A percentile compares a stretch with the other conserved stretches of the same genome.
phyloP scores from a whole-genome alignment of 92 coral and sea anemone species.

The Micromussa lordhowensis region DNA sequence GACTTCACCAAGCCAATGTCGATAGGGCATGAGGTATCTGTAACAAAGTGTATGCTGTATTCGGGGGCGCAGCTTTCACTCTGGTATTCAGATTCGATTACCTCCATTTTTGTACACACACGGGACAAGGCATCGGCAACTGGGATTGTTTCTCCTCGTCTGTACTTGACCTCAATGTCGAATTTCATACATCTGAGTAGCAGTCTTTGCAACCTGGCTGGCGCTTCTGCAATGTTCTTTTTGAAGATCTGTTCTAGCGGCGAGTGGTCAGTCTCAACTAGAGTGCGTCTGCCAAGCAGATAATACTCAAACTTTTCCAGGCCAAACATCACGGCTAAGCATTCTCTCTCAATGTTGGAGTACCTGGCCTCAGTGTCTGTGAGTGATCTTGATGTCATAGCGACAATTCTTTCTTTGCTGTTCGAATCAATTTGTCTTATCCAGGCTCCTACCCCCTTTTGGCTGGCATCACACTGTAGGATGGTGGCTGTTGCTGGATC shows the following conservation, averaged over 20 bases:
- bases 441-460: slow-evolving; percentile 50
- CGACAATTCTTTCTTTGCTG: slow-evolving; percentile 23
- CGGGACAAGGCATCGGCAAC: slow-evolving; percentile 70
- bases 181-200: slow-evolving; percentile 25
- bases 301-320: slow-evolving; percentile 16
- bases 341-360: slow-evolving; percentile 29
- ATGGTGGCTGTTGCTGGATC: slow-evolving; percentile 56
- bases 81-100: background rate
- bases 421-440: slow-evolving; percentile 31
- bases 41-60: too few relatives aligned
- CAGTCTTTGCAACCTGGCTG: slow-evolving; percentile 42
- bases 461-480: slow-evolving; percentile 62
- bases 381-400: slow-evolving; percentile 28
- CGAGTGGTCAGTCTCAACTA: slow-evolving; percentile 40
- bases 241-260: slow-evolving; percentile 48
- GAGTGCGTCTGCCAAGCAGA: slow-evolving; percentile 12
- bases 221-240: slow-evolving; percentile 35
- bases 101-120: slow-evolving; percentile 28
- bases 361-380: slow-evolving; percentile 38
- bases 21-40: slow-evolving; percentile 45
- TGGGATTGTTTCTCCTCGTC: slow-evolving; percentile 64
- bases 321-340: slow-evolving; percentile 9
- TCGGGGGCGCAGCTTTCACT: background rate
- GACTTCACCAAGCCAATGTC: slow-evolving; percentile 18
- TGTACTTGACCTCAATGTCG: slow-evolving; percentile 64